Evolutionary conservation across 1,140 invertebrate species (phyloP), one percentile per base, ranked within the genome.

Genomic region (Penaeus vannamei): DNA sequence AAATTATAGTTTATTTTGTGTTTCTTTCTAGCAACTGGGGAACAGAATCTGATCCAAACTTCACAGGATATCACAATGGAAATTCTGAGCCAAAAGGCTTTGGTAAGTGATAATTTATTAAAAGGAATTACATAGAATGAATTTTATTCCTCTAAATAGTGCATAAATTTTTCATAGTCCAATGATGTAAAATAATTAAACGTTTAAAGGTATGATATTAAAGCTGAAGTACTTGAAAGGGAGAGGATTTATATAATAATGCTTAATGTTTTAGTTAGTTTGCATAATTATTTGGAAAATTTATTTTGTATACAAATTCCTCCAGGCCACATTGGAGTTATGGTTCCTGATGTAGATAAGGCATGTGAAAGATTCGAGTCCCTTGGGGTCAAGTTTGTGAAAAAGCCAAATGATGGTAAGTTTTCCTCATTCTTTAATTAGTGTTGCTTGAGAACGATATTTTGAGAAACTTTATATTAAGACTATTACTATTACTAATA

Each of bases 1-100:
- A 53, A 2, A 53, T 53, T 14, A 12, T 53, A 12, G 14, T 53
- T 53, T 3, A 10, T 72, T 72, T n/a, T 22, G 29, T 69, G 4
- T 19, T 26, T 32, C 87, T 91, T 94, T 95, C 29, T 93, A 98
- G 97, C 92, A 98, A 99, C 93, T 99, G 98, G 97, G 98, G 98
- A 59, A 97, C 97, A 46, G 98, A 99, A 94, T 95, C 94, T 92
- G 96, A 98, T 93, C 94, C 95, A 10, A 95, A 96, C 89, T 94
- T 95, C 26, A 94, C 94, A 59, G 83, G 85, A 3, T 98, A 98
- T 93, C 97, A 99, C 93, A 97, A 96, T 93, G 98, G 98, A 61
- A 99, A 99, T 93, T 94, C 94, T 14, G 97, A 98, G n/a, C 97
- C 97, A 0, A 94, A 95, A 92, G 98, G 98, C 69, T 99, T 95